A percentile compares a stretch with the other conserved stretches of the same genome.
phyloP scores from a whole-genome alignment of 2,113 vertebrate species.

The Crotalus horridus region DNA sequence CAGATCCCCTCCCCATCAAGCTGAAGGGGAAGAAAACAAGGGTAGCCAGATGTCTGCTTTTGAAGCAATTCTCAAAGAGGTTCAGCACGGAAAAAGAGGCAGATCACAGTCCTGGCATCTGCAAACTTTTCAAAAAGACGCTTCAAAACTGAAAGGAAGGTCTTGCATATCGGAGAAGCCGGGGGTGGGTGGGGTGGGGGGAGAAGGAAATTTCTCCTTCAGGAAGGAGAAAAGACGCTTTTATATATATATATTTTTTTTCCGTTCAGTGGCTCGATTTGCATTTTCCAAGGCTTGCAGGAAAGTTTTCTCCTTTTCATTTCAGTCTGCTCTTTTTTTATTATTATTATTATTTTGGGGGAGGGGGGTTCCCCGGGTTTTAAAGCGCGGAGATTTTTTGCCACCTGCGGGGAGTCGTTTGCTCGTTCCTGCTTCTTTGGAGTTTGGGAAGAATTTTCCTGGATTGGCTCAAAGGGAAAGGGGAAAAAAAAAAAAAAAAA shows the following conservation, averaged over 20 bases:
- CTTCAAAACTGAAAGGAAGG: background rate
- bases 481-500: too few species aligned
- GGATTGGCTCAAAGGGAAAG: background rate
- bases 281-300: background rate
- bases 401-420: background rate
- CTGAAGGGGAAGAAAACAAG: background rate
- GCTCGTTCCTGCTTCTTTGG: background rate
- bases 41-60: background rate
- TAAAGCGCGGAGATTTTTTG: constrained; percentile 1
- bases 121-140: background rate
- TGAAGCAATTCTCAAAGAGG: background rate
- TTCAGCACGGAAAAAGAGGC: background rate
- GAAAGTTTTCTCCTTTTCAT: constrained; percentile 16
- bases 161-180: background rate
- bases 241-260: background rate
- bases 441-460: background rate
- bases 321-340: background rate
- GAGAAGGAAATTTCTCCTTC: too few species aligned
- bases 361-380: background rate
- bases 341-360: too few species aligned
- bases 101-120: background rate
- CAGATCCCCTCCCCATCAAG: too few species aligned
- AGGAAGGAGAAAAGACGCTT: background rate
- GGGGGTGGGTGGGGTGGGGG: too few species aligned
- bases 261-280: background rate